Percentiles rank a stretch among this genome's conserved stretches.
phyloP scores from a whole-genome alignment of 2,888 invertebrate genomes.

The Hymenopus coronatus region DNA sequence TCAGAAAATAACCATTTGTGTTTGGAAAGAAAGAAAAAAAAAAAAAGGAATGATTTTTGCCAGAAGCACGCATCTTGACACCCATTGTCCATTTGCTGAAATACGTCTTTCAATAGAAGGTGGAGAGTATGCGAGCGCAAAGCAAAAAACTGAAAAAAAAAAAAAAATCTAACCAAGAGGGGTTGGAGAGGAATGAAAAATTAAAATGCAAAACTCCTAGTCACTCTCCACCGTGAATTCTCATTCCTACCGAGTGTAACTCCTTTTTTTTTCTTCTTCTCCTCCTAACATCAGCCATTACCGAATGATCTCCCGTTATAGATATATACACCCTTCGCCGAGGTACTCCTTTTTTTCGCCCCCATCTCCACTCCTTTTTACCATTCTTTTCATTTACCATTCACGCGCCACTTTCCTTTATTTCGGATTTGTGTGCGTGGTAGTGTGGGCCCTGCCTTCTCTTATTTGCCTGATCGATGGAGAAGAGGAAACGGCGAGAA shows the following conservation, averaged over 20 bases:
- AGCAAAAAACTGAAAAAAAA: background rate
- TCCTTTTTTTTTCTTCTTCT: background rate
- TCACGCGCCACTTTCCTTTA: background rate
- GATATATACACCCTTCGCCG: background rate
- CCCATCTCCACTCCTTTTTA: background rate
- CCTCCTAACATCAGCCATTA: background rate
- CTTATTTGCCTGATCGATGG: conserved; percentile 21
- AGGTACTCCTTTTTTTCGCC: background rate
- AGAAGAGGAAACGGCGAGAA: background rate
- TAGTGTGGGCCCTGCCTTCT: background rate
- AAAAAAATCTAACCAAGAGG: background rate
- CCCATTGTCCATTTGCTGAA: background rate
- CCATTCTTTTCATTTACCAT: background rate
- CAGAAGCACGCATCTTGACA: background rate
- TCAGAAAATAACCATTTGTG: background rate
- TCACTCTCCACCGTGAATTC: background rate
- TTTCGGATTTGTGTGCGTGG: background rate
- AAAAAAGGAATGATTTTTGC: background rate
- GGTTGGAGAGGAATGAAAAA: background rate
- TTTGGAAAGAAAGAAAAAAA: background rate
- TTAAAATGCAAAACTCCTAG: background rate
- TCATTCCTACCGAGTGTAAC: background rate
- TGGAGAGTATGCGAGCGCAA: background rate
- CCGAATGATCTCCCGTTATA: background rate
- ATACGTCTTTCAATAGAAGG: background rate